Base-by-base conservation (phyloP, 2,113 vertebrate genomes). In the Alligator mississippiensis region DNA sequence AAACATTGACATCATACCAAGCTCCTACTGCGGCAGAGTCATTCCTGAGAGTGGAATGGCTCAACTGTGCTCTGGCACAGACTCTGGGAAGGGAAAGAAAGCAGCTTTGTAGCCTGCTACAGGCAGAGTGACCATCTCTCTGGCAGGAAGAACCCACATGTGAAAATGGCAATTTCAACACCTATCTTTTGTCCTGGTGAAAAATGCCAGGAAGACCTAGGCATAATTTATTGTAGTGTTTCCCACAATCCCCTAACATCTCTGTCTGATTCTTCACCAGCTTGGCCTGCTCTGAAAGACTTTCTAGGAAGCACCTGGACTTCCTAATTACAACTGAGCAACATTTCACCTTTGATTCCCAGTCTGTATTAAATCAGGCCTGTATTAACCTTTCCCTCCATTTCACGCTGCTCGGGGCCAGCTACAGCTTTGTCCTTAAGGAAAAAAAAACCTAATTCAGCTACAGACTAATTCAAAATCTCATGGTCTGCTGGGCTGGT, bases 1-100 rank as follows among this genome's bases (percentile, higher is more conserved):
- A 88, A 96, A 88, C 98, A 98, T 98, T 98, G 97, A 97, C 97
- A 98, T 98, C 98, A 98, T 98, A 98, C 98, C 98, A 98, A 94
- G 90, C 98, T 97, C 98, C 98, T 97, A 98, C 98, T 89, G 95
- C 60, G 58, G 68, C 82, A 11, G 72, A 55, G 83, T 1, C 64
- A 1, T 61, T 57, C 90, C 86, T 0, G 0, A 17, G 87, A 27
- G 57, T 4, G 1, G 16, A 59, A 38, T 0, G 1, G 78, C 74
- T 38, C 60, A 11, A 22, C 72, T 54, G 72, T 19, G 9, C 25
- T 38, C 24, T 77, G 15, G 76, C 2, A 0, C 4, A 18, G 79
- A 12, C 1, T 54, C 84, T 18, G n/a, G 82, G 78, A 77, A 54
- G 59, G 47, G 21, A 60, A 76, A 38, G 30, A 34, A 47, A 55